Evolutionary conservation across 2,113 vertebrate species (phyloP), one percentile per base, ranked within the genome.

Genomic region (Mastomys coucha): DNA sequence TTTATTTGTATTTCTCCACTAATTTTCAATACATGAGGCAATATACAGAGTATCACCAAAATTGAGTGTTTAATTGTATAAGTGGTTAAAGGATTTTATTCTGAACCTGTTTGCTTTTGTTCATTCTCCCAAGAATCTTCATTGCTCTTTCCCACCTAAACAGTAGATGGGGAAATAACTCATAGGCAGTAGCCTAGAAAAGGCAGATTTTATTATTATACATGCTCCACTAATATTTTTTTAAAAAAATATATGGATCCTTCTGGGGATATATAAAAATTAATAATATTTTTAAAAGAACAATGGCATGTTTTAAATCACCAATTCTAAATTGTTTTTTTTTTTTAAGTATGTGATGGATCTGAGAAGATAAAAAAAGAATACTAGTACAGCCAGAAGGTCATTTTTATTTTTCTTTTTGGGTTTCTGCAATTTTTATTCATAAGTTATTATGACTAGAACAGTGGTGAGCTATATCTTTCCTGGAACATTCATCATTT

Each of bases 361-460:
- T 94, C 26, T 93, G 36, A 31, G 95, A 98, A 96, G 94, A 93
- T 95, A 78, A 33, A 91, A 97, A 58, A 53, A 12, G 51, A 97
- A 90, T 95, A 98, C 89, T 36, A 95, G 19, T 87, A 96, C 73
- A 97, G 95, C 90, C 93, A 93, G 39, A 97, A 98, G 94, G 90
- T 98, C 95, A 96, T 96, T 91, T 90, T 93, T 70, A 94, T 98
- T 97, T 98, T 97, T 98, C 49, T 89, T 42, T 51, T 89, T 86
- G 76, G 80, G 73, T 80, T 96, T 87, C 65, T 81, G 56, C 14
- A 92, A 86, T 39, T 91, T 91, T 65, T 96, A 92, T 96, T 93
- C 51, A 77, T 98, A 96, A 94, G 42, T 98, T 98, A 96, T 97
- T 97, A 97, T 94, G 53, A 98, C 95, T 92, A 5, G 39, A 42